Evolutionary conservation across 1,140 invertebrate genomes (phyloP), one percentile per base, ranked within the genome.

Genomic region (Dysdera silvatica): DNA sequence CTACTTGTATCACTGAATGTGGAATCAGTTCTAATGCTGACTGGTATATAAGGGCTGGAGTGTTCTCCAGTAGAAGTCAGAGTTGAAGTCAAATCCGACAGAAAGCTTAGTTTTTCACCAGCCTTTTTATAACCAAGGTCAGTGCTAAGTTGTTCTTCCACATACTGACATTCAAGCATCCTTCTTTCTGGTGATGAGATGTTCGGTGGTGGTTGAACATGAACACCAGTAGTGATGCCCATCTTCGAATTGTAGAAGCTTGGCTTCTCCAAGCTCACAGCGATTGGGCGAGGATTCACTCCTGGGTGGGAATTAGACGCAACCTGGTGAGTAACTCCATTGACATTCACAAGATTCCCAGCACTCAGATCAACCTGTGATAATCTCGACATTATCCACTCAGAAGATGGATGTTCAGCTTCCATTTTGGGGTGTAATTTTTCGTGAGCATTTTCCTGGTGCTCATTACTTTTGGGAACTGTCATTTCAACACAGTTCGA

Each of bases 211-310:
- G 33, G 31, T 10, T 12, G n/a, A 43, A 45, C 37, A 33, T 45
- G 10, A 37, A 61, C 51, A 54, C 32, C 54, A 47, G 53, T 61
- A 45, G 16, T 52, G 33, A 28, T 32, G 31, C 47, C 49, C 40
- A 61, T 33, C 23, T 37, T 54, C 28, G 59, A 61, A 47, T 61
- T 61, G 37, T 61, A 61, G 54, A 61, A 61, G 54, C 59, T 61
- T 47, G 59, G 59, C 28, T 61, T 61, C 32, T 61, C 51, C 37
- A 61, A 51, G 37, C 51, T 61, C n/a, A 61, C 59, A 45, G 54
- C 59, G 54, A 54, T 47, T 47, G 59, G 49, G 24, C 49, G 48
- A 31, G 58, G 51, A 41, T 40, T 29, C 29, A 33, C 41, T 47
- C 41, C 52, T 18, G 53, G 53, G 33, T 54, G 51, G 26, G 12